Conservation (phyloP, 2,113 vertebrate genomes). For the Archocentrus centrarchus region DNA sequence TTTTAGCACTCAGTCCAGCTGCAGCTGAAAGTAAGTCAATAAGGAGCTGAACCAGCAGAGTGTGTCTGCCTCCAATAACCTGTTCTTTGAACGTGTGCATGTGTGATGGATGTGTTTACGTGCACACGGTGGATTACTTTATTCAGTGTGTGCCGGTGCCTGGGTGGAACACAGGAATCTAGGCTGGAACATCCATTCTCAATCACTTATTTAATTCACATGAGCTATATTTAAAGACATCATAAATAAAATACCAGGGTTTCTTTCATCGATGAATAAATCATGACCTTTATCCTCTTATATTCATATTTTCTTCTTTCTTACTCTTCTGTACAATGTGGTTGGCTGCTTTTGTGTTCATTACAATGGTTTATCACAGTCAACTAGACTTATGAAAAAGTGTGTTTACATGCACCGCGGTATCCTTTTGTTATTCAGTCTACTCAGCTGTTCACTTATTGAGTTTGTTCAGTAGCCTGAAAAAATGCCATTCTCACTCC, state of each 20-base stretch:
- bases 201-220: conserved; percentile 71
- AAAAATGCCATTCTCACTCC: not conserved
- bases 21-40: not conserved
- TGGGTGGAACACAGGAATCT: conserved; percentile 43
- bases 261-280: conserved; percentile 75
- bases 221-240: conserved; percentile 74
- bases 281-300: conserved; percentile 57
- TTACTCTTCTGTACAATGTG: not conserved
- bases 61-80: not conserved
- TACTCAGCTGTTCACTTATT: conserved; percentile 27
- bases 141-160: not conserved
- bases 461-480: conserved; percentile 1
- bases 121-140: not conserved
- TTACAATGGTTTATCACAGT: conserved; percentile 28
- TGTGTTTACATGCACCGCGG: conserved; percentile 26
- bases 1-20: not conserved
- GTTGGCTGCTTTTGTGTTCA: conserved; percentile 23
- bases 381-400: not conserved
- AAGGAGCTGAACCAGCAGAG: not conserved
- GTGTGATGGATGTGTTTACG: not conserved
- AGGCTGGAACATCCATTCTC: conserved; percentile 63
- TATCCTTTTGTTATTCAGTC: conserved; percentile 14
- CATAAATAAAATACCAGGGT: conserved; percentile 77
- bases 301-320: conserved; percentile 38
- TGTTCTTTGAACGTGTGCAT: not conserved